Evolutionary conservation across 2,888 invertebrate species (phyloP), one percentile per base, ranked within the genome.

Genomic region (Vannuccia rotundouncinata): DNA sequence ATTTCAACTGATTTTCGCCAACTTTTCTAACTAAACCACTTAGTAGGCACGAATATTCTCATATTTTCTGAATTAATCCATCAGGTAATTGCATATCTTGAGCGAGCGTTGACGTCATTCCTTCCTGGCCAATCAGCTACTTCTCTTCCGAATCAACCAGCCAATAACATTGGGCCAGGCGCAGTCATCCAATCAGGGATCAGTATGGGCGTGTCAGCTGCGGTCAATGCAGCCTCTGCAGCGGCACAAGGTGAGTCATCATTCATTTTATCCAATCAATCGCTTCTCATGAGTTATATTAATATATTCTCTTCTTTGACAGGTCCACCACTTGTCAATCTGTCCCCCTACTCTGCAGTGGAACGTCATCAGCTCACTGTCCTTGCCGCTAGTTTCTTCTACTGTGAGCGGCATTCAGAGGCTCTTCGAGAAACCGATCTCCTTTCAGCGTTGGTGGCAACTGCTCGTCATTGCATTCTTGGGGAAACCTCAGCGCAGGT

Each of bases 381-480:
- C 1, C 45, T 78, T 25, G 78, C 78, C 1, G 59, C 78, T 2
- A 1, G 59, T 66, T 78, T 45, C 29, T 78, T 78, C 60, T 78
- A 78, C 59, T 78, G 78, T 74, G 78, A 78, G 59, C 45, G 66
- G 29, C 60, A 66, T 30, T 22, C 60, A 2, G 78, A 78, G 13
- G 59, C 66, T 17, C n/a, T 78, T 1, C 29, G 59, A 22, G 78
- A 78, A 30, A 59, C 78, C 10, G 78, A 78, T 66, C 45, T 78
- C 10, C 29, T 78, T 1, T 73, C 74, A 17, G 45, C 45, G 5
- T 17, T 45, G 45, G 45, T 45, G 10, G 17, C 45, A 5, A 45
- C 45, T 5, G 45, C 45, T 45, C 45, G 45, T 45, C 45, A 45
- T 17, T 45, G 45, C 45, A 45, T 45, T 45, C 45, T 45, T 5